Conservation (phyloP, 2,113 vertebrate genomes). For the Notarius quadriscutis region DNA sequence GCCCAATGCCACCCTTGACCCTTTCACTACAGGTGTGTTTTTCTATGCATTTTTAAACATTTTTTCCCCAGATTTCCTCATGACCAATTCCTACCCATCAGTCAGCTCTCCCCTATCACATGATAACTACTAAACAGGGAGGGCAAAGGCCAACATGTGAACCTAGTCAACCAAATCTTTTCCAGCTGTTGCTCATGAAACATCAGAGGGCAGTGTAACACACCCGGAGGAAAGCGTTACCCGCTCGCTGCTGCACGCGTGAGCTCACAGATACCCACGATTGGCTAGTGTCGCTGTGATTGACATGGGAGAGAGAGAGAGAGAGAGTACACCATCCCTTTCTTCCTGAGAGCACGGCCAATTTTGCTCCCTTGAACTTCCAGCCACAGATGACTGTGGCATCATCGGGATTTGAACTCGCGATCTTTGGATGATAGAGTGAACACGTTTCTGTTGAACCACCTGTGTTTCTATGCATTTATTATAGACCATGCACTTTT, state of each 20-base stretch:
- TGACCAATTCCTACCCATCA: not conserved
- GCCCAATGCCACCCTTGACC: constrained; percentile 80
- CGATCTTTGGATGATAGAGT: not conserved
- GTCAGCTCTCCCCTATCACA: not conserved
- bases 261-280: not conserved
- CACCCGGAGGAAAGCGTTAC: not conserved
- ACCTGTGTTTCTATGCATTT: not conserved
- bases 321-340: not conserved
- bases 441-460: not conserved
- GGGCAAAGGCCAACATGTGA: not conserved
- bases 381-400: not conserved
- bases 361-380: not conserved
- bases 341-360: not conserved
- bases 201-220: not conserved
- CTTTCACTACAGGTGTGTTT: constrained; percentile 73
- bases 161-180: not conserved
- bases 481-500: not conserved
- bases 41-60: not conserved
- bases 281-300: not conserved
- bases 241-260: not conserved
- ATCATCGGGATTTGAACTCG: not conserved
- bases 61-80: not conserved
- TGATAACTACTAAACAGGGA: not conserved
- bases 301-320: not conserved
- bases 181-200: not conserved